Evolutionary conservation across 2,113 vertebrate species (phyloP).

Genomic region (Actenoides lindsayi): DNA sequence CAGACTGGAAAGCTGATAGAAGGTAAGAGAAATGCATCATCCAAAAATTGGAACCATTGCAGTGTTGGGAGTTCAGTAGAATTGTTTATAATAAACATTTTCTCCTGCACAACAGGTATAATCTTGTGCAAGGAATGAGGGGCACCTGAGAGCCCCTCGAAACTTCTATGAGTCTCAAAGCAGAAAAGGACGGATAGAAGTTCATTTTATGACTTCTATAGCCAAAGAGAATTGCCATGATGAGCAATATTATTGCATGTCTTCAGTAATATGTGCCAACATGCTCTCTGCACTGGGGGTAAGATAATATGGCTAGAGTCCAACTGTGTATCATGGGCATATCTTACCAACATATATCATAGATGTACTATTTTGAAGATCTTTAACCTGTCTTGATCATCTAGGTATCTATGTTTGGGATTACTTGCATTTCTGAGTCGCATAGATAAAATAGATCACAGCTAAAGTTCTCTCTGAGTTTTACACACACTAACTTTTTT

Average conservation of each 20-base stretch:
- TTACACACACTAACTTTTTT: not conserved
- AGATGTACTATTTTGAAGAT: not conserved
- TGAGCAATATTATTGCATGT: not conserved
- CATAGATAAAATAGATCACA: not conserved
- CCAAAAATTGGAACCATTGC: not conserved
- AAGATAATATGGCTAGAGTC: not conserved
- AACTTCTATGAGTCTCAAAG: not conserved
- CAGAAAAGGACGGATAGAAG: not conserved
- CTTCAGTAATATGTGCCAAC: not conserved
- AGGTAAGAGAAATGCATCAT: slow-evolving; percentile 80
- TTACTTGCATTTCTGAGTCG: not conserved
- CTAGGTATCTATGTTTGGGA: not conserved
- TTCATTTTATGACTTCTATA: not conserved
- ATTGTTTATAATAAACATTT: not conserved
- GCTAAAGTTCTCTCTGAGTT: not conserved
- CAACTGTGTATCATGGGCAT: not conserved
- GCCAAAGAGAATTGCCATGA: not conserved
- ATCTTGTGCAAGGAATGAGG: not conserved
- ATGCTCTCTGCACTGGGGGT: not conserved
- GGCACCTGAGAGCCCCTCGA: not conserved
- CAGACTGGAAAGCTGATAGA: slow-evolving; percentile 89
- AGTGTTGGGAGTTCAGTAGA: not conserved
- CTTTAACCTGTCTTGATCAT: not conserved
- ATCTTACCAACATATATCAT: not conserved
- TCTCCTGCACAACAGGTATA: not conserved